Evolutionary conservation across 2,797 vertebrate species (phyloP).

Genomic region (Macrochelys suwanniensis): DNA sequence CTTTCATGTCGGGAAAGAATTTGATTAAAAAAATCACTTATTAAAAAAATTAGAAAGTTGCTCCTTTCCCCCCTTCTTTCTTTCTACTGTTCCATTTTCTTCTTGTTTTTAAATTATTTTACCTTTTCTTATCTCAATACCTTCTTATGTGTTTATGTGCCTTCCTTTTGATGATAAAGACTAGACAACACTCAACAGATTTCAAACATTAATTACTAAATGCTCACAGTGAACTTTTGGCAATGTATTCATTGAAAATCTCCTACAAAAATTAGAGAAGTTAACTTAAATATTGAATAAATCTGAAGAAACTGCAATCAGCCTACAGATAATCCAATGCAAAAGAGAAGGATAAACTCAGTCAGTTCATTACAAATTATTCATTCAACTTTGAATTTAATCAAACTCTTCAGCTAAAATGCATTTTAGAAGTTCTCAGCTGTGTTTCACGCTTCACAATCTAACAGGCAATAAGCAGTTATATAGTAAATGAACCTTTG

Average conservation of each 20-base stretch:
- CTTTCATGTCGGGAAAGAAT: not conserved
- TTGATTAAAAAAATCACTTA: not conserved
- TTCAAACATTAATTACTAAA: not conserved
- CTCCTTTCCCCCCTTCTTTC: fast-evolving
- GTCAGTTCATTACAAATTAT: not conserved
- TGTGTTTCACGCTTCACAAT: not conserved
- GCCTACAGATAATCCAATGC: not conserved
- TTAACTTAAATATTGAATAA: not conserved
- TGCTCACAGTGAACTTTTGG: not conserved
- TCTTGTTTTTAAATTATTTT: not conserved
- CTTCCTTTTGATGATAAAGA: not conserved
- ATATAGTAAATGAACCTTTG: not conserved
- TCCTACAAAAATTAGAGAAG: not conserved
- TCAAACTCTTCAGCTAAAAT: not conserved
- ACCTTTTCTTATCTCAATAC: not conserved
- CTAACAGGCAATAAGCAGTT: not conserved
- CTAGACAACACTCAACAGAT: not conserved
- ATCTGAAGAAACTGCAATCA: not conserved
- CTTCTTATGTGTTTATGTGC: not conserved
- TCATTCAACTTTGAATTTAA: not conserved
- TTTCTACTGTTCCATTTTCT: not conserved
- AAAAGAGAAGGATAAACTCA: not conserved
- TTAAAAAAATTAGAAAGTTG: not conserved
- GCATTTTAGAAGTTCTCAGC: fast-evolving
- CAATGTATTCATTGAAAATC: not conserved